Conservation (phyloP, 2,113 vertebrate species). For the Paramormyrops kingsleyae region DNA sequence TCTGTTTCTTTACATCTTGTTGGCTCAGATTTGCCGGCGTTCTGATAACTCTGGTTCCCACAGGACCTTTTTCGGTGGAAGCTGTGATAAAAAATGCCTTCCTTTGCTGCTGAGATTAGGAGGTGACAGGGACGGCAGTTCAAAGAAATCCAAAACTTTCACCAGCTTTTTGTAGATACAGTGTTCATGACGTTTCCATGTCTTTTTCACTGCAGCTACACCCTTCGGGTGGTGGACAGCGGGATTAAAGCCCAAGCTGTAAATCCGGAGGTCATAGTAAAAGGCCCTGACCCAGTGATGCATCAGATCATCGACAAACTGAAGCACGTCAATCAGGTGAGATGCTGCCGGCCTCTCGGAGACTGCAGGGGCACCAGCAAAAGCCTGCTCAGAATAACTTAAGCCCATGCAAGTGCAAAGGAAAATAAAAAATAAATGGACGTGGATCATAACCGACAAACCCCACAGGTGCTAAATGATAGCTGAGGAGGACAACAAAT, state of each 20-base stretch:
- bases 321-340: conserved; percentile 85
- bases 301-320: conserved; percentile 86
- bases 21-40: background rate
- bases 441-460: background rate
- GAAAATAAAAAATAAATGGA: background rate
- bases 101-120: background rate
- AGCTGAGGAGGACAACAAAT: background rate
- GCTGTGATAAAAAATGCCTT: background rate
- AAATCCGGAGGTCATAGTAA: conserved; percentile 85
- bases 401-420: background rate
- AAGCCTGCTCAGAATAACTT: background rate
- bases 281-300: conserved; percentile 71
- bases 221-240: conserved; percentile 70
- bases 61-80: background rate
- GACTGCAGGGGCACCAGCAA: background rate
- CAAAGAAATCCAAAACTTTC: background rate
- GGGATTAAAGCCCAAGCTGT: conserved; percentile 75
- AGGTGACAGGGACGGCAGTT: background rate
- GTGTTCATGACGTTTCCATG: background rate
- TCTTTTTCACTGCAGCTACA: conserved; percentile 62
- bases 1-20: background rate
- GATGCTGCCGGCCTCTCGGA: background rate
- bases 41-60: background rate
- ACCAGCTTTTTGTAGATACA: background rate
- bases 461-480: conserved; percentile 3